phyloP scores from a whole-genome alignment of 2,888 invertebrate genomes.

The Hetaerina titia region DNA sequence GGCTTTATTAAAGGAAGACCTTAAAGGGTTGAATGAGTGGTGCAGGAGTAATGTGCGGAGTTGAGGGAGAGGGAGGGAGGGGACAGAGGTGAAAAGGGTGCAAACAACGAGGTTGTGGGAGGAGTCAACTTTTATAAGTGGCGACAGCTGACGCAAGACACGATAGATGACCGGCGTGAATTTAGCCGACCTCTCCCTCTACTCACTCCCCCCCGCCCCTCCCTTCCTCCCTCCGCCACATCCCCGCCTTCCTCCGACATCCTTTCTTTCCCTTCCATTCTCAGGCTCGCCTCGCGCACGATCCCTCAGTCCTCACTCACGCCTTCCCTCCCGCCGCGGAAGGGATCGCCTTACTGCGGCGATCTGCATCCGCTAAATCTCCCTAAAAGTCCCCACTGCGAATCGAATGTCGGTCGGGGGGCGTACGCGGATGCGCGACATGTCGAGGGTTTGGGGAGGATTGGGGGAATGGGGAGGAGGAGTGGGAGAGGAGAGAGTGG shows the following conservation, averaged over 20 bases:
- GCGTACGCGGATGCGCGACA: no score
- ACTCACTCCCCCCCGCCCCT: neutral
- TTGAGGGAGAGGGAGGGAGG: neutral
- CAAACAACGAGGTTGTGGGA: conserved; percentile 58
- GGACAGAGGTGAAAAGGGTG: conserved; percentile 50
- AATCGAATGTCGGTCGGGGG: no score
- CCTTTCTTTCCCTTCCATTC: neutral
- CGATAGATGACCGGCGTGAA: conserved; percentile 60
- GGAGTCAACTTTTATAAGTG: conserved; percentile 60
- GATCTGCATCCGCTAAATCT: neutral
- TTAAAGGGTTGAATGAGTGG: conserved; percentile 11
- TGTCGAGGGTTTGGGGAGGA: neutral
- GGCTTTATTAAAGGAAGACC: conserved; percentile 26
- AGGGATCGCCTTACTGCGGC: neutral
- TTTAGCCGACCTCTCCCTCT: conserved; percentile 48
- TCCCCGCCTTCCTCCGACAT: neutral
- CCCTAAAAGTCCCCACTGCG: neutral
- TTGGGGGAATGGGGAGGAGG: neutral
- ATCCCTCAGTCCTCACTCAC: neutral
- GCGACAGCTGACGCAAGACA: conserved; percentile 65
- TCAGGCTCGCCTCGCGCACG: neutral
- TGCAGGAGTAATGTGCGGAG: neutral
- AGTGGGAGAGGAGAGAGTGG: neutral
- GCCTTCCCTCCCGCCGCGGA: neutral
- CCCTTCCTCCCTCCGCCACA: neutral